phyloP scores from a whole-genome alignment of 2,888 invertebrate species.

The Cryptophagus acutangulus region DNA sequence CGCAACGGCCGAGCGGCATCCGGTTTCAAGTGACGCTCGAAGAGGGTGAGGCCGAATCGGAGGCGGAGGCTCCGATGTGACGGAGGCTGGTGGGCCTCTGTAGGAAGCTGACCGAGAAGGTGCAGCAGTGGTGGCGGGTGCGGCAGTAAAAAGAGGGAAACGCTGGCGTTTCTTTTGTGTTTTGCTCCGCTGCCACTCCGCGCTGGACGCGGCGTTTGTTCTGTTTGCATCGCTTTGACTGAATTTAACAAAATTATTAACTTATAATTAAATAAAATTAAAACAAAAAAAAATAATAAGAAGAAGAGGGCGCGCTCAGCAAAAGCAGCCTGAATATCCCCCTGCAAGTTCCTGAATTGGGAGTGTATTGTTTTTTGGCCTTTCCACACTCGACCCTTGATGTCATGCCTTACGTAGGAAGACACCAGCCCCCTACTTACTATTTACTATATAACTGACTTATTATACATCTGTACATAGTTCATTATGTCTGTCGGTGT shows the following conservation, averaged over 20 bases:
- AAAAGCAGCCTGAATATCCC: slow-evolving; percentile 33
- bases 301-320: too few relatives aligned
- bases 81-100: slow-evolving; percentile 88
- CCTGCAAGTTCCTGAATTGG: slow-evolving; percentile 40
- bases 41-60: slow-evolving; percentile 57
- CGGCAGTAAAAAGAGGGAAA: slow-evolving; percentile 68
- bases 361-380: slow-evolving; percentile 38
- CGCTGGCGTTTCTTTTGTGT: slow-evolving; percentile 35
- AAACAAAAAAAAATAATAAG: too few relatives aligned
- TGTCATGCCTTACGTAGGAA: slow-evolving; percentile 47
- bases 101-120: slow-evolving; percentile 81
- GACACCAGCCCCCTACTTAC: slow-evolving; percentile 35
- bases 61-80: slow-evolving; percentile 75
- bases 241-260: slow-evolving; percentile 42
- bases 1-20: slow-evolving; percentile 50
- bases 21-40: slow-evolving; percentile 76
- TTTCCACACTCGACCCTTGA: slow-evolving; percentile 37
- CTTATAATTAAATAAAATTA: too few relatives aligned
- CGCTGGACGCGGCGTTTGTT: slow-evolving; percentile 46
- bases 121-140: slow-evolving; percentile 81
- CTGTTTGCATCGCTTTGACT: slow-evolving; percentile 45
- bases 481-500: slow-evolving; percentile 45
- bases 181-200: slow-evolving; percentile 35
- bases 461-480: slow-evolving; percentile 38
- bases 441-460: slow-evolving; percentile 35